phyloP scores from a whole-genome alignment of 2,888 invertebrate species.

The Rhabditophanes sp. region DNA sequence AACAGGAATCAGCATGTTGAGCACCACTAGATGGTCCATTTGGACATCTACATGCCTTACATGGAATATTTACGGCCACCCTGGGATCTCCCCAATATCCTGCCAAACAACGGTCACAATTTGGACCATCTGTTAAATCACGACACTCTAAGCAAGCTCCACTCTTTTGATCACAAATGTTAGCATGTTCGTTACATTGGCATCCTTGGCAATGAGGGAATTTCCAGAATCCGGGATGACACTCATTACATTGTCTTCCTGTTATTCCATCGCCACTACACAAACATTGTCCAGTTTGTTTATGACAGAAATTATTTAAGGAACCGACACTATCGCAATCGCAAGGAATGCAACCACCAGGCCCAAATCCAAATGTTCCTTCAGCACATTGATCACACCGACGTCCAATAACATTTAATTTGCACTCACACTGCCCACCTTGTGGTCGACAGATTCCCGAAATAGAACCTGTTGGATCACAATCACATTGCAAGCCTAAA shows the following conservation, averaged over 20 bases:
- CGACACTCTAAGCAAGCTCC: conserved; percentile 74
- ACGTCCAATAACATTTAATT: conserved; percentile 74
- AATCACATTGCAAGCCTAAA: conserved; percentile 78
- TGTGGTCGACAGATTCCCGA: conserved; percentile 65
- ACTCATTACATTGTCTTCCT: conserved; percentile 82
- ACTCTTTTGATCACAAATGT: conserved; percentile 71
- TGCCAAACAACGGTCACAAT: conserved; percentile 78
- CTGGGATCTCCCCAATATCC: conserved; percentile 90
- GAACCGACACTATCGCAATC: conserved; percentile 89
- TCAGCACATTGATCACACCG: conserved; percentile 84
- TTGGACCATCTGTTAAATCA: conserved; percentile 70
- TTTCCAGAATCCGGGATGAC: conserved; percentile 87
- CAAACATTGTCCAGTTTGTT: conserved; percentile 73
- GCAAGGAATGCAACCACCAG: conserved; percentile 82
- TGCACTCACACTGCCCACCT: conserved; percentile 72
- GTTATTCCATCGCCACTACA: conserved; percentile 73
- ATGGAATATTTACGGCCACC: conserved; percentile 71
- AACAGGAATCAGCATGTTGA: conserved; percentile 74
- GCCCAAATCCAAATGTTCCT: conserved; percentile 82
- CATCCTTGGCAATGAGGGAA: conserved; percentile 89
- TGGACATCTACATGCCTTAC: conserved; percentile 84
- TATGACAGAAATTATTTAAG: conserved; percentile 80
- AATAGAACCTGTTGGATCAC: conserved; percentile 79
- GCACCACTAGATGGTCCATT: conserved; percentile 66
- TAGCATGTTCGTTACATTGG: conserved; percentile 89